Evolutionary conservation across 2,888 invertebrate species (phyloP), one percentile per base, ranked within the genome.

Genomic region (Uloborus plumipes): DNA sequence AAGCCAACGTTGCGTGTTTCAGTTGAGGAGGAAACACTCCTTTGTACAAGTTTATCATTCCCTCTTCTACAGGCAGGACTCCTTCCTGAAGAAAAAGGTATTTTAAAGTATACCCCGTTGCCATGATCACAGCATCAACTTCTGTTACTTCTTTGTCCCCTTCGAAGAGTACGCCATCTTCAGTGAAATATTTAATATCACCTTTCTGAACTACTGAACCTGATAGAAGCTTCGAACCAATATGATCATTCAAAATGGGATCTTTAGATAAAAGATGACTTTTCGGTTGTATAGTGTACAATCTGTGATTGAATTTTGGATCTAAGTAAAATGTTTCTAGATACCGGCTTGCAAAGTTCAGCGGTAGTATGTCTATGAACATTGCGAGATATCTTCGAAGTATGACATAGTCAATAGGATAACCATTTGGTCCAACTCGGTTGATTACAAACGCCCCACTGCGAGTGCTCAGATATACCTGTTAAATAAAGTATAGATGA

Each of bases 151-250:
- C 81, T 4, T 20, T 7, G 0, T 80, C 75, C 1, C 59, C 71
- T 53, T 59, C 85, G 85, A 89, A 89, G 39, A 85, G 61, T 11
- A 88, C 89, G 14, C 86, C 85, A 9, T 85, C 84, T 62, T 85
- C 75, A 16, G 86, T 85, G 76, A 89, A 88, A 6, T 84, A 47
- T 7, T 73, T 71, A 11, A 89, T 86, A 66, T 88, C 86, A n/a
- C 87, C 87, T 78, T 87, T 87, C 13, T 88, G 86, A 62, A 85
- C 83, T 2, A 89, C 86, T 6, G 86, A 84, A 14, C 89, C 89
- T 11, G 87, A 88, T 76, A 89, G 87, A 66, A 90, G 88, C 61
- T 89, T 87, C 61, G 88, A 87, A 2, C 89, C 89, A 13, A 90
- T 86, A 75, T 89, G 89, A 85, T 90, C 90, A 84, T 89, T 89